phyloP scores from a whole-genome alignment of 2,113 vertebrate genomes.

The Corapipo altera region DNA sequence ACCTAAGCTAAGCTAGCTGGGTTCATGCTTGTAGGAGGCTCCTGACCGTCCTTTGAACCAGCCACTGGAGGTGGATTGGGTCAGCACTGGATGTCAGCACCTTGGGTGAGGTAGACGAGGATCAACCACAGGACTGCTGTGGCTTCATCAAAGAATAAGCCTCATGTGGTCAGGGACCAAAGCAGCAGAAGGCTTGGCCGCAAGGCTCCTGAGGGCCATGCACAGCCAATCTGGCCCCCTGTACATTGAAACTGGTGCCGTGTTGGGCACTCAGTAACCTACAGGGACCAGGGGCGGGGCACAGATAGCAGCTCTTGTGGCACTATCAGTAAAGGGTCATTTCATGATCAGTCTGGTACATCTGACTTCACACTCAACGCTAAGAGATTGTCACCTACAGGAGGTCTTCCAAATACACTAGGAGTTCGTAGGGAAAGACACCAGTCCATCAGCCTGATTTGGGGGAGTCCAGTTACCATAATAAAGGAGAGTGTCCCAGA shows the following conservation, averaged over 20 bases:
- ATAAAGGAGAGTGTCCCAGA: background rate
- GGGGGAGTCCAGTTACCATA: background rate
- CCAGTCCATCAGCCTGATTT: background rate
- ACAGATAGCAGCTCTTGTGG: background rate
- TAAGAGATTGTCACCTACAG: background rate
- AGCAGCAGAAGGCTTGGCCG: background rate
- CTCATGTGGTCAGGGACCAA: background rate
- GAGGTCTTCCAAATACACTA: background rate
- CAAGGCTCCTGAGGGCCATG: background rate
- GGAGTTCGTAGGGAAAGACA: background rate
- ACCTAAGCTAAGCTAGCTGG: background rate
- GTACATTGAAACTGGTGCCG: background rate
- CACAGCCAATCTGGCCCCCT: background rate
- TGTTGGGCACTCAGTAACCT: background rate
- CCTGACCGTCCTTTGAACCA: background rate
- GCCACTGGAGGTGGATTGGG: background rate
- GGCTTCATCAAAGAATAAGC: background rate
- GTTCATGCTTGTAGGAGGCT: background rate
- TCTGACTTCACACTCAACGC: background rate
- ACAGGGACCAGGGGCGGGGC: background rate
- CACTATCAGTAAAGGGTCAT: background rate
- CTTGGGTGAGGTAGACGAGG: background rate
- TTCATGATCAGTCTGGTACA: background rate
- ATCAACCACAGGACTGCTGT: background rate
- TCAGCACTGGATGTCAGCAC: background rate